These are phyloP conservation scores for Lepus europaeus DNA, from an alignment of 2,113 vertebrate species.

Conservation along the genomic window DNA sequence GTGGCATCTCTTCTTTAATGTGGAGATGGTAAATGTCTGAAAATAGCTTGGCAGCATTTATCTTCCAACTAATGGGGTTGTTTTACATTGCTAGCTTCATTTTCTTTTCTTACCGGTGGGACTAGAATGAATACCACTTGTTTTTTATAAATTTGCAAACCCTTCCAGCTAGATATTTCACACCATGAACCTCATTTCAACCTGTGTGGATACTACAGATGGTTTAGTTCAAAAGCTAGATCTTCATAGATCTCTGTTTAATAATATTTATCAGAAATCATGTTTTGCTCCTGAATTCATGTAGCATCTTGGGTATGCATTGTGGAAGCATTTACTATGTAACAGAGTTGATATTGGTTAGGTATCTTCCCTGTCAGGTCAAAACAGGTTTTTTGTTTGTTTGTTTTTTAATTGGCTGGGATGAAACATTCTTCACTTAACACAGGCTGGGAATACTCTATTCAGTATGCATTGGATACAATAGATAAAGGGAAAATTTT, in stretches of 20 bases:
- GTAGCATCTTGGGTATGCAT: not conserved
- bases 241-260: not conserved
- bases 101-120: not conserved
- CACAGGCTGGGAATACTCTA: not conserved
- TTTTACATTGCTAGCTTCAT: not conserved
- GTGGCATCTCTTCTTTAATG: not conserved
- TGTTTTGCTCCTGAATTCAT: slow-evolving; percentile 35
- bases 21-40: not conserved
- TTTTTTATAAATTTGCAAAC: slow-evolving; percentile 14
- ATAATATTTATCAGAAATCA: not conserved
- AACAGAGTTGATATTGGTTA: not conserved
- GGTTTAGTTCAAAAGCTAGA: slow-evolving; percentile 47
- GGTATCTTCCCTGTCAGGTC: not conserved
- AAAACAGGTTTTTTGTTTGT: not conserved
- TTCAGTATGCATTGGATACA: not conserved
- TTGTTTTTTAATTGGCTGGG: not conserved
- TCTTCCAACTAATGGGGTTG: not conserved
- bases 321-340: not conserved
- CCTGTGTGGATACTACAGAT: not conserved
- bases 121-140: not conserved
- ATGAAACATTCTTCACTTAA: not conserved
- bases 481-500: slow-evolving; percentile 30
- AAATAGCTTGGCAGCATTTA: not conserved
- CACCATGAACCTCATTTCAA: not conserved
- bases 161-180: not conserved